Evolutionary conservation across 2,888 invertebrate species (phyloP), one percentile per base, ranked within the genome.

Genomic region (Blera fallax): DNA sequence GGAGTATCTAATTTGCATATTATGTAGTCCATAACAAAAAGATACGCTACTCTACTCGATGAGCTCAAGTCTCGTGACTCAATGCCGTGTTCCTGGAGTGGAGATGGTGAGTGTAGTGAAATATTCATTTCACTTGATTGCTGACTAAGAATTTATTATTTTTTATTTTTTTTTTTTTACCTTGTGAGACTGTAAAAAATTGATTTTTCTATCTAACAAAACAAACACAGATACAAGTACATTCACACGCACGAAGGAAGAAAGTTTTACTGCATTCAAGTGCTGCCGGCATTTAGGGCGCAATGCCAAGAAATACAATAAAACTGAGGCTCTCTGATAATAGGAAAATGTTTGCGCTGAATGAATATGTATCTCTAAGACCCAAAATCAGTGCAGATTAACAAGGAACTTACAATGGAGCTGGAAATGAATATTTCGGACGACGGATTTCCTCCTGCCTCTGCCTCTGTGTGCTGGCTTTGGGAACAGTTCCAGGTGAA

Each of bases 241-340:
- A 70, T 18, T 60, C 60, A 48, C 65, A 77, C 60, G 37, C 32
- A 32, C 14, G 5, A 29, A 24, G 29, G 48, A 77, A 60, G 69
- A 69, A 77, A 83, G 60, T 83, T 83, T 65, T 77, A 67, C 83
- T 83, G 83, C 83, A 83, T 78, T 78, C 78, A 78, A 72, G n/a
- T 62, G 83, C 83, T 72, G 32, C 73, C 65, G 83, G 83, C 83
- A 73, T 78, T 83, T 69, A 83, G 83, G 83, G 78, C 83, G 70
- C 16, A 69, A 62, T 72, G 83, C 78, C 83, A 83, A 83, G 72
- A 78, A 78, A 67, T 62, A 67, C 60, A 73, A 73, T 78, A 70
- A 73, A 11, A 65, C 48, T 14, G 48, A 40, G 7, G 34, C 43
- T 65, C 43, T 65, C 48, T 16, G 79, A 56, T 64, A 62, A 54